These are phyloP conservation scores for Trematomus bernacchii DNA, from an alignment of 2,797 vertebrate genomes.

Conservation along the genomic window DNA sequence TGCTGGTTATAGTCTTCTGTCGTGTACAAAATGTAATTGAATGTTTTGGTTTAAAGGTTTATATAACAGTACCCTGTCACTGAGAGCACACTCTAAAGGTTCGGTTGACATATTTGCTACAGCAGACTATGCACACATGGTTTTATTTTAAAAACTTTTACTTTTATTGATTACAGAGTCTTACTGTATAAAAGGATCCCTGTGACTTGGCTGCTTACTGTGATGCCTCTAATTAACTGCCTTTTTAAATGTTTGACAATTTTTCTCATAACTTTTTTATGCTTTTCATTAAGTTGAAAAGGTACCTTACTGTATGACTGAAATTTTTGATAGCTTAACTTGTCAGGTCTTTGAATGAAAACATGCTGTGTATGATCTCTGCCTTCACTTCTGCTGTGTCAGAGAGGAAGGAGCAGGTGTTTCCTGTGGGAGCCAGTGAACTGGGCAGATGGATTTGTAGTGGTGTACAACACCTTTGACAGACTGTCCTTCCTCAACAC, in stretches of 20 bases:
- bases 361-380: conserved; percentile 23
- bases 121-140: background rate
- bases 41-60: background rate
- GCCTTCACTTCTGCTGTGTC: conserved; percentile 31
- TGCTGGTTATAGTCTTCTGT: background rate
- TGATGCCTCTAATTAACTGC: background rate
- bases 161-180: background rate
- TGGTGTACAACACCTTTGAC: conserved; percentile 75
- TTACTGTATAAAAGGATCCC: background rate
- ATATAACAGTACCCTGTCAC: no score
- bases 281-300: background rate
- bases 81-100: no score
- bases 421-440: conserved; percentile 69
- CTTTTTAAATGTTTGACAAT: background rate
- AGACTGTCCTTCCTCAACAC: conserved; percentile 67
- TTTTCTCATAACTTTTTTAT: background rate
- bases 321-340: conserved; percentile 11
- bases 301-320: background rate
- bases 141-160: conserved; percentile 13
- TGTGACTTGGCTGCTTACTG: conserved; percentile 7
- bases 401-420: conserved; percentile 69
- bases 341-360: conserved; percentile 12
- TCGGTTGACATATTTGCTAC: no score
- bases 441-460: conserved; percentile 76
- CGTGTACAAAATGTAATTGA: background rate